Evolutionary conservation across 2,797 vertebrate species (phyloP).

Genomic region (Nasua narica): DNA sequence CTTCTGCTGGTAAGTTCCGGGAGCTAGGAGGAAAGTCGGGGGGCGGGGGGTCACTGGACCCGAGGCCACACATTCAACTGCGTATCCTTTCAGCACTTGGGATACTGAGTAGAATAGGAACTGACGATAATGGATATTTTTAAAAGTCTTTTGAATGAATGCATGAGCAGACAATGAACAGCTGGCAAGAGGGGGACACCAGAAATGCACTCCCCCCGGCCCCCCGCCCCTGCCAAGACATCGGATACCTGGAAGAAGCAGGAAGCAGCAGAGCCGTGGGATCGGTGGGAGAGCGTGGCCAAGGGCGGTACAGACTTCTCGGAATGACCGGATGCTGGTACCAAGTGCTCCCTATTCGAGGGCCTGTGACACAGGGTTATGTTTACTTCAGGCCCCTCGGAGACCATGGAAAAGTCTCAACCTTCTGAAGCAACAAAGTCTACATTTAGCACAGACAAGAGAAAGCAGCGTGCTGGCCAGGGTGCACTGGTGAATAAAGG

Average conservation of each 20-base stretch:
- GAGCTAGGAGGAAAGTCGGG: not conserved
- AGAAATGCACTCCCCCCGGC: not conserved
- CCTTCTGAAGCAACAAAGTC: not conserved
- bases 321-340: not conserved
- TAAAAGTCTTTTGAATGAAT: not conserved
- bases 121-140: not conserved
- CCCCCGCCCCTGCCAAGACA: not conserved
- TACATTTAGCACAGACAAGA: not conserved
- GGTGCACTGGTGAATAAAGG: not conserved
- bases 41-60: not conserved
- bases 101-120: not conserved
- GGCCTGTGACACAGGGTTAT: not conserved
- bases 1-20: not conserved
- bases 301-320: not conserved
- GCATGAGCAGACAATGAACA: not conserved
- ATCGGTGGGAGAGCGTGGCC: accelerated
- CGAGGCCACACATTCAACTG: accelerated
- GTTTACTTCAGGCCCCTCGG: not conserved
- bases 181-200: not conserved
- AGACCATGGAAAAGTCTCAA: not conserved
- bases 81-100: not conserved
- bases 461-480: not conserved
- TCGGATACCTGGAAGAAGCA: not conserved
- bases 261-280: not conserved
- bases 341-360: not conserved